Conservation (phyloP, 1,140 invertebrate genomes). For the Sminthurinus signatus region DNA sequence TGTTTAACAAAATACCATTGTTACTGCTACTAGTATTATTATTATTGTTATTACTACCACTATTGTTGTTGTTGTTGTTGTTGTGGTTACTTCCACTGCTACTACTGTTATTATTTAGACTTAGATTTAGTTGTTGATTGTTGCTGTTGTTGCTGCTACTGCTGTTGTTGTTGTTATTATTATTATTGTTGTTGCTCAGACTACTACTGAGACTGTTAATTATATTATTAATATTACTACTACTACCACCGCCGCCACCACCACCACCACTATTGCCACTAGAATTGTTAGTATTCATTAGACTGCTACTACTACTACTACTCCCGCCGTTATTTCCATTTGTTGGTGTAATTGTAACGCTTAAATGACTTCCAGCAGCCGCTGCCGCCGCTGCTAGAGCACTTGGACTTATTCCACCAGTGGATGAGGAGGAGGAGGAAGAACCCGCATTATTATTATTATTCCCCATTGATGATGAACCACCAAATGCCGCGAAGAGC, state of each 20-base stretch:
- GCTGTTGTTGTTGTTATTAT: background rate
- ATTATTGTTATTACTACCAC: conserved; percentile 1
- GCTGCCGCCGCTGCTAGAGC: conserved; percentile 18
- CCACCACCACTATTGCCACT: background rate
- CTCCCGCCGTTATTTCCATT: background rate
- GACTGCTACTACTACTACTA: background rate
- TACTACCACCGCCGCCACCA: background rate
- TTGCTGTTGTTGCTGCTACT: background rate
- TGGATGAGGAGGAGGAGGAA: conserved; percentile 14
- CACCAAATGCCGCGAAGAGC: conserved; percentile 32
- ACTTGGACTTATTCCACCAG: conserved; percentile 12
- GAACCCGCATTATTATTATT: background rate
- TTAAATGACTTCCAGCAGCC: conserved; percentile 7
- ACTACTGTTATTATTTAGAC: background rate
- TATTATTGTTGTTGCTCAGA: conserved; percentile 1
- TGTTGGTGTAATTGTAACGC: conserved; percentile 8
- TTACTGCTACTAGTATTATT: no score
- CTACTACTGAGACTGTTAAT: background rate
- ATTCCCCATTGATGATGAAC: conserved; percentile 22
- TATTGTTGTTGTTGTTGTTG: conserved; percentile 10
- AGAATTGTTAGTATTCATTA: background rate
- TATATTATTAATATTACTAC: background rate
- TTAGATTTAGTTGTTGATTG: no score
- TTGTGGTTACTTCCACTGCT: background rate
- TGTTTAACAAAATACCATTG: no score